phyloP scores from a whole-genome alignment of 2,797 vertebrate species.

The Sparus aurata region DNA sequence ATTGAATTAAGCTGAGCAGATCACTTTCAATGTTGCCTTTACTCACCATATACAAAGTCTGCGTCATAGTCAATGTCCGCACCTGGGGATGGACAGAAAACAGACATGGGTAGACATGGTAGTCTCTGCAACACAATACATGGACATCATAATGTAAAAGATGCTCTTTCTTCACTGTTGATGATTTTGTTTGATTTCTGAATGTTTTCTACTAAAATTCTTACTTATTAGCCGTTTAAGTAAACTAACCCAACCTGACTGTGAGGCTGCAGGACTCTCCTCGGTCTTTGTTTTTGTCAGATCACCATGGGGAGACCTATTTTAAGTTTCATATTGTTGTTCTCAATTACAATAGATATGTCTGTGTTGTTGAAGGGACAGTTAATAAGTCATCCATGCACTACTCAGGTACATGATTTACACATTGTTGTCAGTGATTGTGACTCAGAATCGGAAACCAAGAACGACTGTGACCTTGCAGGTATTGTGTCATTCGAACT shows the following conservation, averaged over 20 bases:
- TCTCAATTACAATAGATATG: neutral
- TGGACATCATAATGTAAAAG: too few relatives aligned
- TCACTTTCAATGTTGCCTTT: neutral
- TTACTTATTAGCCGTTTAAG: too few relatives aligned
- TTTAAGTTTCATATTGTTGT: neutral
- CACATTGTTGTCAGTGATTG: neutral
- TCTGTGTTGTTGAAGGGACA: neutral
- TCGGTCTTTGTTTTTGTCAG: neutral
- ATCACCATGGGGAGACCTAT: neutral
- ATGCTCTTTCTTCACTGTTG: too few relatives aligned
- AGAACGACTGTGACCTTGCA: constrained; percentile 21
- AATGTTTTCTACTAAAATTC: too few relatives aligned
- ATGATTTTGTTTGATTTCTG: too few relatives aligned
- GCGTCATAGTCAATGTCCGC: constrained; percentile 73
- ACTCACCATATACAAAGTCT: constrained; percentile 86
- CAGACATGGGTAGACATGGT: neutral
- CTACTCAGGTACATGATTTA: constrained; percentile 24
- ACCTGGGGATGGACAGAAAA: constrained; percentile 54
- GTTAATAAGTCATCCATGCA: constrained; percentile 24
- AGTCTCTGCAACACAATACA: too few relatives aligned
- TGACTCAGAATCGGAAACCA: constrained; percentile 8
- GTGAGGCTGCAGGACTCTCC: neutral
- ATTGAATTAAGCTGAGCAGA: neutral
- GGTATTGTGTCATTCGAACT: neutral
- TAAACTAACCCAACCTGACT: neutral